Evolutionary conservation across 2,113 vertebrate genomes (phyloP), one percentile per base, ranked within the genome.

Genomic region (Alethe castanea): DNA sequence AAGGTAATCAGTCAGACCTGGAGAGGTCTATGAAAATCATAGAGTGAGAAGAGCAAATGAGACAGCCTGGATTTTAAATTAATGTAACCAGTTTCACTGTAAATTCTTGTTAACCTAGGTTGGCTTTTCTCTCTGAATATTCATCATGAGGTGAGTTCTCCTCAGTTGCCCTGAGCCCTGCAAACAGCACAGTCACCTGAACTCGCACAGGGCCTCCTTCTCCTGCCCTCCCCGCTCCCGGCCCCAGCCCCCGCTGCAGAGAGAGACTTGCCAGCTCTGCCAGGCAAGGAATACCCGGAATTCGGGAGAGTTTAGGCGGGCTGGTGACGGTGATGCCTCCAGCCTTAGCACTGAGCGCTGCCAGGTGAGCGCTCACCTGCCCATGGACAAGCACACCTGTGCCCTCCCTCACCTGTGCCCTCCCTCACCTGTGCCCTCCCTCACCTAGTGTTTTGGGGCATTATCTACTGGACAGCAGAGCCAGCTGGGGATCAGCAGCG

Each of bases 271-370:
- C n/a, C 29, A 33, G 35, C 56, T 45, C 35, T 53, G 35, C 19
- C 1, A 0, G 59, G 13, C 25, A 36, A 59, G 36, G 28, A 28
- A 19, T 5, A 5, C 5, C 6, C 0, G 3, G 38, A 9, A 71
- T 38, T 38, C 23, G 19, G 42, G 62, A 42, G 84, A n/a, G 31
- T 57, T 86, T 9, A 14, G 15, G 14, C 2, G 29, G 71, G 17
- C 22, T 5, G 36, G 36, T 38, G 69, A 31, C 1, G 19, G 60
- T 31, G 52, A 18, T 1, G 1, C 10, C n/a, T 53, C 13, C 87
- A 62, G n/a, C n/a, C 36, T 20, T 7, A 47, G 57, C 1, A 1
- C 42, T 2, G 48, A 53, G 42, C 5, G 45, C 35, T 54, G 56
- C 50, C 38, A 3, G 28, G 59, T 36, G 70, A 35, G 40, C 4